Evolutionary conservation across 2,113 vertebrate species (phyloP).

Genomic region (Mus spicilegus): DNA sequence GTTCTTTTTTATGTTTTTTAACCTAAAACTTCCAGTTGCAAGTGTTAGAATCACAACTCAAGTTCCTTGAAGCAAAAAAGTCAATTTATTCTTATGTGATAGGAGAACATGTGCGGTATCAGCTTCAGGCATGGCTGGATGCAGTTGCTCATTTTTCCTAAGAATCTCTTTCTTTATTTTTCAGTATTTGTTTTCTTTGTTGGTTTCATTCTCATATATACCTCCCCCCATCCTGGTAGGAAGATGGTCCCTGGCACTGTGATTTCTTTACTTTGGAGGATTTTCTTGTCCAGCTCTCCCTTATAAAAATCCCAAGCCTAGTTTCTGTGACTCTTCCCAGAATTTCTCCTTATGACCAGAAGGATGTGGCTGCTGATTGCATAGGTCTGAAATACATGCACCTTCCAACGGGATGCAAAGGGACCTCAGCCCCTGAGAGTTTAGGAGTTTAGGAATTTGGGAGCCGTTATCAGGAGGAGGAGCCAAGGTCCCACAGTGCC

Average conservation of each 20-base stretch:
- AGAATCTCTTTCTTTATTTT: not conserved
- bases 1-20: not conserved
- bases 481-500: not conserved
- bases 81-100: not conserved
- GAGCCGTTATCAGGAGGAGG: not conserved
- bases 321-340: constrained; percentile 7
- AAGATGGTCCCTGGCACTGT: not conserved
- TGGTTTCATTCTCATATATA: constrained; percentile 2
- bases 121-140: not conserved
- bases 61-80: constrained; percentile 13
- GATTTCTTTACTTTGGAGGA: not conserved
- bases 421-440: not conserved
- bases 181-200: constrained; percentile 23
- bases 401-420: not conserved
- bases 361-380: not conserved
- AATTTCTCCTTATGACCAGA: not conserved
- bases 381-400: not conserved
- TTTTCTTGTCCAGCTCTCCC: constrained; percentile 24
- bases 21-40: not conserved
- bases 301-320: not conserved
- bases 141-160: not conserved
- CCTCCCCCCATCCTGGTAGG: not conserved
- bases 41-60: not conserved
- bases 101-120: not conserved
- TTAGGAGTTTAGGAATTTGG: not conserved